Evolutionary conservation across 1,140 invertebrate species (phyloP).

Genomic region (Danaus plexippus): DNA sequence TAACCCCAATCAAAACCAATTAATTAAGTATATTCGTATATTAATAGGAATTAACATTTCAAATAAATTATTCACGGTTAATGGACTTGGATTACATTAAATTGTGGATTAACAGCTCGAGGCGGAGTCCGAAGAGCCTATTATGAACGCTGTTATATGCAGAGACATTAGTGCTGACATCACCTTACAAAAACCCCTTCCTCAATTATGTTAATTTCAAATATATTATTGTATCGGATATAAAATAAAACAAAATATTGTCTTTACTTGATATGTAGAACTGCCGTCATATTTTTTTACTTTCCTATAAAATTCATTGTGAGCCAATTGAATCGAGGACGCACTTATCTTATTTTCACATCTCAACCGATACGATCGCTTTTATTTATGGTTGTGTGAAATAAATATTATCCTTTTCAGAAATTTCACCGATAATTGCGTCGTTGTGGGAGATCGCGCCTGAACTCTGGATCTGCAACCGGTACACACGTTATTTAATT

Average conservation of each 20-base stretch:
- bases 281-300: background rate
- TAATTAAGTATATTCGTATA: background rate
- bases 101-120: too few species aligned
- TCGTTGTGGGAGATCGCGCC: slow-evolving; percentile 16
- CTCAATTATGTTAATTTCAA: too few species aligned
- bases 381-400: slow-evolving; percentile 24
- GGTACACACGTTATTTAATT: too few species aligned
- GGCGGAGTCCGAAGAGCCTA: too few species aligned
- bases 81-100: slow-evolving; percentile 12
- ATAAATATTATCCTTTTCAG: slow-evolving; percentile 23
- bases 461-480: background rate
- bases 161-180: too few species aligned
- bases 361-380: slow-evolving; percentile 18
- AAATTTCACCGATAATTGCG: slow-evolving; percentile 17
- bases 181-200: too few species aligned
- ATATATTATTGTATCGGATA: too few species aligned
- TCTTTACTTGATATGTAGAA: too few species aligned
- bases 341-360: slow-evolving; percentile 19
- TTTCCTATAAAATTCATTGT: slow-evolving; percentile 6
- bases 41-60: slow-evolving; percentile 6
- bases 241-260: too few species aligned
- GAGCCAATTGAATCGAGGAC: slow-evolving; percentile 19
- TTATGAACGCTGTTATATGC: too few species aligned
- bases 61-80: slow-evolving; percentile 12
- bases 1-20: too few species aligned